phyloP scores from a whole-genome alignment of 2,888 invertebrate species.

The Oscheius myriophilus region DNA sequence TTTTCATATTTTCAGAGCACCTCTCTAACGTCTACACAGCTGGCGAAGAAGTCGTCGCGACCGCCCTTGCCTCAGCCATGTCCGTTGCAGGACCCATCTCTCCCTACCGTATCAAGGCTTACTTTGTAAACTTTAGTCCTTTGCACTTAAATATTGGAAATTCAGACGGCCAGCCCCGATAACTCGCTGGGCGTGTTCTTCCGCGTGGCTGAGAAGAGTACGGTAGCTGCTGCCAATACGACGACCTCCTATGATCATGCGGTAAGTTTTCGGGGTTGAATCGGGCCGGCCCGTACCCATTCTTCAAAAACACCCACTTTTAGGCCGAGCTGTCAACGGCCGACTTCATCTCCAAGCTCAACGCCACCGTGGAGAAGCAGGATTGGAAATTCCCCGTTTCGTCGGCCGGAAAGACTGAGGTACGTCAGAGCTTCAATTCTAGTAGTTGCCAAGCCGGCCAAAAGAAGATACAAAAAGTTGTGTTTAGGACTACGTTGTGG shows the following conservation, averaged over 20 bases:
- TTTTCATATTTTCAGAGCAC: constrained; percentile 1
- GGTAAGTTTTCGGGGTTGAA: neutral
- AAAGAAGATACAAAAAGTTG: neutral
- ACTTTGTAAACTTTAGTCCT: constrained; percentile 11
- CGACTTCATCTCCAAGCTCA: constrained; percentile 18
- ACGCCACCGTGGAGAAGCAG: constrained; percentile 14
- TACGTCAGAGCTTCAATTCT: neutral
- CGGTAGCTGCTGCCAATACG: neutral
- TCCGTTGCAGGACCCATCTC: neutral
- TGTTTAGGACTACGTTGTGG: constrained; percentile 37
- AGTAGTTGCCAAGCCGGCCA: too few relatives aligned
- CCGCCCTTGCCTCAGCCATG: constrained; percentile 7
- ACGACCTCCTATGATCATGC: constrained; percentile 31
- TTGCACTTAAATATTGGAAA: neutral
- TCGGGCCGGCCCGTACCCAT: neutral
- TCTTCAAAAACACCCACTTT: neutral
- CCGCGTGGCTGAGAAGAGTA: constrained; percentile 18
- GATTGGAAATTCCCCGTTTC: constrained; percentile 23
- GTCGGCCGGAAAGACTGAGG: neutral
- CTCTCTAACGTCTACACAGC: neutral
- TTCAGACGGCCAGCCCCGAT: constrained; percentile 6
- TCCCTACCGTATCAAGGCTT: constrained; percentile 11
- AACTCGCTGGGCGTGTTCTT: constrained; percentile 14
- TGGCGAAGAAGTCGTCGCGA: constrained; percentile 14
- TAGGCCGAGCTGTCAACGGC: constrained; percentile 15